Percentiles rank a stretch among this genome's conserved stretches.
These are phyloP conservation scores for Heliconius nattereri DNA, from an alignment of 1,140 invertebrate species.

Conservation along the genomic window DNA sequence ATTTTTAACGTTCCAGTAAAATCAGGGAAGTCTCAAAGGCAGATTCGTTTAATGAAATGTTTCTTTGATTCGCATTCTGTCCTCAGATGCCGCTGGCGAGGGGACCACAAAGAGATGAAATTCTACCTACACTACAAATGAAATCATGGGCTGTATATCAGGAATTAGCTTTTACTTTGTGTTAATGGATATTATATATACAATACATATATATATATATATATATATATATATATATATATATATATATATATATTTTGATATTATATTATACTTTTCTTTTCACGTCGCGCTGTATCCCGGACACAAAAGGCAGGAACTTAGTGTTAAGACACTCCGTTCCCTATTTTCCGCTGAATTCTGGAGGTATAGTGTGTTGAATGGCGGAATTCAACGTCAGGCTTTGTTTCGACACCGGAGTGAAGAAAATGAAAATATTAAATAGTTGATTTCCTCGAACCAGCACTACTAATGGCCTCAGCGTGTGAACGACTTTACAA, in stretches of 20 bases:
- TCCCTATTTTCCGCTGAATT: too few relatives aligned
- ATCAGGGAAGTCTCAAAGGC: slow-evolving; percentile 27
- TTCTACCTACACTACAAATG: slow-evolving; percentile 30
- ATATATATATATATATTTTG: too few relatives aligned
- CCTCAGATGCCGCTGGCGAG: slow-evolving; percentile 29
- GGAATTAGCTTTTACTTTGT: slow-evolving; percentile 22
- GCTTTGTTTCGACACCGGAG: too few relatives aligned
- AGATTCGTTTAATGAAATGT: slow-evolving; percentile 37
- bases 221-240: too few relatives aligned
- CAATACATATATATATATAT: background rate
- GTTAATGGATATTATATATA: background rate
- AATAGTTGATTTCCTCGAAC: too few relatives aligned
- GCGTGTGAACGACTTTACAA: too few relatives aligned
- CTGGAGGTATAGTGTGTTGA: too few relatives aligned
- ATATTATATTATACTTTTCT: background rate
- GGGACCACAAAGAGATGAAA: slow-evolving; percentile 30
- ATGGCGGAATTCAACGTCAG: too few relatives aligned
- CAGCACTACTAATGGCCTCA: too few relatives aligned
- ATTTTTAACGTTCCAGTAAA: background rate
- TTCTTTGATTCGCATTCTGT: slow-evolving; percentile 39
- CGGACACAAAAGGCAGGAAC: background rate
- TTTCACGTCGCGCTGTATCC: background rate
- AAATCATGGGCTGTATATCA: slow-evolving; percentile 14
- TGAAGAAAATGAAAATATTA: too few relatives aligned
- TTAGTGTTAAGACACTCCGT: background rate